A percentile compares a stretch with the other conserved stretches of the same genome.
Conservation (phyloP, 2,888 invertebrate species). For the Miltochrista miniata region DNA sequence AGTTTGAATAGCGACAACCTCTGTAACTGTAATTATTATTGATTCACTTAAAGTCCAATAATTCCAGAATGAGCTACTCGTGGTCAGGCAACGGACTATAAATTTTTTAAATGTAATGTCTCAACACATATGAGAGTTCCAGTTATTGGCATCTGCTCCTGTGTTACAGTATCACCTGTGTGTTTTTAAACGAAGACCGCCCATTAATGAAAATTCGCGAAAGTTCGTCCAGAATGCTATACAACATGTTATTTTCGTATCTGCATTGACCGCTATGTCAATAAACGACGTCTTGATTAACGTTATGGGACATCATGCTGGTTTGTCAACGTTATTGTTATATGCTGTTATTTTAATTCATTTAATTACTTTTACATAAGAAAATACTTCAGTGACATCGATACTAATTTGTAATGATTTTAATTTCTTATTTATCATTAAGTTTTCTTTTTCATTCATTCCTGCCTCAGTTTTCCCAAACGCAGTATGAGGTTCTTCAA, state of each 20-base stretch:
- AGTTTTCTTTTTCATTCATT: no score
- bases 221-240: conserved; percentile 26
- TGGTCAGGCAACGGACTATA: conserved; percentile 19
- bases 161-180: conserved; percentile 32
- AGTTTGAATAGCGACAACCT: conserved; percentile 32
- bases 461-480: no score
- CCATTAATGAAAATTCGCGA: conserved; percentile 36
- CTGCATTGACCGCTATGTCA: conserved; percentile 21
- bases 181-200: conserved; percentile 30
- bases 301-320: neutral
- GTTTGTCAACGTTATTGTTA: conserved; percentile 11
- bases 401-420: neutral
- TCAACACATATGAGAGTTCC: conserved; percentile 46
- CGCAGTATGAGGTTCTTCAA: no score
- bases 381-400: neutral
- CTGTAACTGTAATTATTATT: conserved; percentile 49
- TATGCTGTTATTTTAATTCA: conserved; percentile 1
- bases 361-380: neutral
- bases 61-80: conserved; percentile 13
- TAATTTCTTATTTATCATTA: no score
- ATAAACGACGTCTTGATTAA: conserved; percentile 27
- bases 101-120: conserved; percentile 34
- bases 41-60: conserved; percentile 29
- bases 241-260: conserved; percentile 29
- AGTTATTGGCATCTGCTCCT: conserved; percentile 46